These are phyloP conservation scores for Sardinella longiceps DNA, from an alignment of 2,797 vertebrate species.

Conservation along the genomic window DNA sequence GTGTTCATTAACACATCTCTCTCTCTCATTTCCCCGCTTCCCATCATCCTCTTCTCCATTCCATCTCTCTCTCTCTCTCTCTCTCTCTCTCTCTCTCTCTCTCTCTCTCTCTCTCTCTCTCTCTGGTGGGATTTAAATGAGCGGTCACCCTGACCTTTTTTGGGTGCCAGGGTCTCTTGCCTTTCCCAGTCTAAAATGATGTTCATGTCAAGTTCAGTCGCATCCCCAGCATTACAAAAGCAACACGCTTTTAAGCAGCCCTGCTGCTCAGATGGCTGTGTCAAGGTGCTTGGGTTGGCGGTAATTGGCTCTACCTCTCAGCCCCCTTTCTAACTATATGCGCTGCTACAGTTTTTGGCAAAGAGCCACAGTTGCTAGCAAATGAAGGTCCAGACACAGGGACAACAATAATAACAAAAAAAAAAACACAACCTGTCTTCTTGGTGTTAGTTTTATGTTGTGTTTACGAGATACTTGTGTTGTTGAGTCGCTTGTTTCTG, in stretches of 20 bases:
- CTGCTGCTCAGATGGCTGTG: slow-evolving; percentile 56
- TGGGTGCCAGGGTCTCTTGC: slow-evolving; percentile 47
- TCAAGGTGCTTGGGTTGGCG: slow-evolving; percentile 74
- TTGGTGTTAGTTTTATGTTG: slow-evolving; percentile 6
- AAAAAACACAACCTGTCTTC: slow-evolving; percentile 41
- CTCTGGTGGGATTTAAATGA: slow-evolving; percentile 80
- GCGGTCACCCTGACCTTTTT: slow-evolving; percentile 80
- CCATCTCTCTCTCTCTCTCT: not conserved
- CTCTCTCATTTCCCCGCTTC: not conserved
- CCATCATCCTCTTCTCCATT: not conserved
- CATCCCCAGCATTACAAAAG: not conserved
- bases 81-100: not conserved
- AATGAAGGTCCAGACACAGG: not conserved
- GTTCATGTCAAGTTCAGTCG: not conserved
- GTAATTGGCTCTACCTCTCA: slow-evolving; percentile 75
- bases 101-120: slow-evolving; percentile 56
- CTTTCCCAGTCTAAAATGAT: slow-evolving; percentile 29
- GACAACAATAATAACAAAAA: not conserved
- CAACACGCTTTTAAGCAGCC: not conserved
- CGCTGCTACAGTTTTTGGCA: not conserved
- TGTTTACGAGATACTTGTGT: not conserved
- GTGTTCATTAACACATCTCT: slow-evolving; percentile 70
- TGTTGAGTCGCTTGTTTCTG: slow-evolving; percentile 17
- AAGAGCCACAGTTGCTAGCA: not conserved
- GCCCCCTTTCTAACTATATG: not conserved